Conservation (phyloP, 1,140 invertebrate species). For the Pseudomyrmex gracilis region DNA sequence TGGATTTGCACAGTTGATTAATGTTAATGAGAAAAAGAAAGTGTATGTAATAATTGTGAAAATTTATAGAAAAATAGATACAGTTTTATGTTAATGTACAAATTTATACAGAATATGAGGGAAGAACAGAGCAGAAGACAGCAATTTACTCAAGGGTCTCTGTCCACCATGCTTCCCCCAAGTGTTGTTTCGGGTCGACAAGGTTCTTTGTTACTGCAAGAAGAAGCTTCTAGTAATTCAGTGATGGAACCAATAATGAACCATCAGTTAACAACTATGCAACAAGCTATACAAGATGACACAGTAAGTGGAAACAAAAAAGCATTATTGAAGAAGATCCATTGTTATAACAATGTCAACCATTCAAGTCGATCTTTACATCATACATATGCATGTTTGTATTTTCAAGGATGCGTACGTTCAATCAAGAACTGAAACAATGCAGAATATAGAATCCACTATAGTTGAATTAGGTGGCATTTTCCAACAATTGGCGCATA, state of each 20-base stretch:
- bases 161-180: slow-evolving; percentile 90
- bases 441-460: slow-evolving; percentile 99
- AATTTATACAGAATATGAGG: slow-evolving; percentile 93
- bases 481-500: slow-evolving; percentile 98
- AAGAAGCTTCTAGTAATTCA: slow-evolving; percentile 88
- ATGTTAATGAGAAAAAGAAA: not conserved
- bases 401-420: slow-evolving; percentile 92
- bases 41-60: slow-evolving; percentile 7
- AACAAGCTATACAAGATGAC: slow-evolving; percentile 92
- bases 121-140: slow-evolving; percentile 97
- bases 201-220: slow-evolving; percentile 88
- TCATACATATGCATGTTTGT: not conserved
- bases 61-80: not conserved
- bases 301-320: slow-evolving; percentile 84
- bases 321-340: not conserved
- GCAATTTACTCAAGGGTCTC: slow-evolving; percentile 94
- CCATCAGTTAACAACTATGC: slow-evolving; percentile 83
- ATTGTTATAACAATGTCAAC: no score
- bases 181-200: slow-evolving; percentile 89
- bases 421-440: slow-evolving; percentile 96
- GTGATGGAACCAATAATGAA: slow-evolving; percentile 89
- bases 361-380: no score
- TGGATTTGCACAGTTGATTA: not conserved
- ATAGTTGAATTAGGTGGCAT: slow-evolving; percentile 99
- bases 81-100: slow-evolving; percentile 7